Percentiles rank a stretch among this genome's conserved stretches.
These are phyloP conservation scores for Ectemnius lituratus DNA, from an alignment of 2,888 invertebrate species.

Conservation along the genomic window DNA sequence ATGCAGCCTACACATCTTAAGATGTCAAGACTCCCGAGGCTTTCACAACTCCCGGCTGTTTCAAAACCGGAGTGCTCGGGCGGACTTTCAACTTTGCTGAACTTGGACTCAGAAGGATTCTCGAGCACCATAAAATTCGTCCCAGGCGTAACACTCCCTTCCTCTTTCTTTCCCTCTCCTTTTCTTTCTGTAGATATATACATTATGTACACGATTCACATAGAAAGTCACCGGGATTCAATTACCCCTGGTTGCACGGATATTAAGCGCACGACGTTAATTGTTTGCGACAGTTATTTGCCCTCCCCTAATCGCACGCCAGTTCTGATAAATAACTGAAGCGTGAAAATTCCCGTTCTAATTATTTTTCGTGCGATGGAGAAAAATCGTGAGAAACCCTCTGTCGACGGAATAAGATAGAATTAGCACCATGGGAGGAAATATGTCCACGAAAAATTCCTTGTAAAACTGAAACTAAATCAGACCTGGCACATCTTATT, in stretches of 20 bases:
- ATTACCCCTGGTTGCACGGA: neutral
- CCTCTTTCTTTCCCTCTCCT: no score
- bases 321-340: neutral
- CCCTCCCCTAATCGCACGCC: no score
- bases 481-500: constrained; percentile 24
- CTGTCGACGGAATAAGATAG: constrained; percentile 6
- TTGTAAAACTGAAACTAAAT: constrained; percentile 32
- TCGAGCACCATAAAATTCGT: neutral
- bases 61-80: neutral
- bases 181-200: no score
- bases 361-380: no score
- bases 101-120: neutral
- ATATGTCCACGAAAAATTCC: constrained; percentile 18
- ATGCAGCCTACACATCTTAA: neutral
- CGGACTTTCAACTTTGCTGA: constrained; percentile 1
- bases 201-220: neutral
- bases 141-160: no score
- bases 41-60: neutral
- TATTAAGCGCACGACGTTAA: no score
- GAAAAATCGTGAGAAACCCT: no score
- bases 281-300: no score
- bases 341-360: neutral
- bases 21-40: neutral
- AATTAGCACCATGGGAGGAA: constrained; percentile 32
- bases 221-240: neutral